Base-by-base conservation (phyloP, 1,140 invertebrate genomes). In the Drosophila watanabei region DNA sequence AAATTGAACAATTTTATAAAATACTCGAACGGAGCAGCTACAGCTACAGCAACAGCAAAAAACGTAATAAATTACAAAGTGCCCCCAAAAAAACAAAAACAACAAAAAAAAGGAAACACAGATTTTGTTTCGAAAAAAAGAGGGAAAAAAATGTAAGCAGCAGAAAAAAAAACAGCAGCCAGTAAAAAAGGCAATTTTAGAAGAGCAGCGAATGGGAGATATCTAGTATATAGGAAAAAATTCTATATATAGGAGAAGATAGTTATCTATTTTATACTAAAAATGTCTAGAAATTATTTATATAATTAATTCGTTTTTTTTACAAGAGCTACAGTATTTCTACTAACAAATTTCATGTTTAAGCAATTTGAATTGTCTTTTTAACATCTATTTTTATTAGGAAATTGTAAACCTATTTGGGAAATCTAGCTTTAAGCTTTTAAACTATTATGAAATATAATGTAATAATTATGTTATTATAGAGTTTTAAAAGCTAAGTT, bases 1-100 rank as follows among this genome's bases (percentile, higher is more conserved):
- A 72, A 88, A 83, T 84, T 71, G 65, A 79, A 78, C 68, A 87
- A 75, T 80, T 76, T 80, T 80, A 81, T 75, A 66, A 61, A 64
- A 77, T 51, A 83, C 63, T 62, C 64, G 58, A 54, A 72, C 73
- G 62, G 43, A 80, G 51, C 63, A 51, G 30, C 24, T 24, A 24
- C 57, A 46, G 10, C 28, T 35, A 49, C 37, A 65, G 37, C 18
- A 51, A 54, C 37, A 60, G 41, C 72, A 66, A 83, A 83, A 73
- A 56, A 78, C 70, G 81, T 80, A 85, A 88, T 89, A 88, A 89
- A 88, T 89, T 81, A 89, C 77, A 81, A 87, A 88, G 56, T 72
- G 71, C 37, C 49, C 48, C 65, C 64, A 70, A 80, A 68, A 45
- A 48, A 24, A 59, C 20, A 43, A 41, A 48, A 60, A 52, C 14